A percentile compares a stretch with the other conserved stretches of the same genome.
Evolutionary conservation across 2,888 invertebrate genomes (phyloP).

Genomic region (Dasypogon diadema): DNA sequence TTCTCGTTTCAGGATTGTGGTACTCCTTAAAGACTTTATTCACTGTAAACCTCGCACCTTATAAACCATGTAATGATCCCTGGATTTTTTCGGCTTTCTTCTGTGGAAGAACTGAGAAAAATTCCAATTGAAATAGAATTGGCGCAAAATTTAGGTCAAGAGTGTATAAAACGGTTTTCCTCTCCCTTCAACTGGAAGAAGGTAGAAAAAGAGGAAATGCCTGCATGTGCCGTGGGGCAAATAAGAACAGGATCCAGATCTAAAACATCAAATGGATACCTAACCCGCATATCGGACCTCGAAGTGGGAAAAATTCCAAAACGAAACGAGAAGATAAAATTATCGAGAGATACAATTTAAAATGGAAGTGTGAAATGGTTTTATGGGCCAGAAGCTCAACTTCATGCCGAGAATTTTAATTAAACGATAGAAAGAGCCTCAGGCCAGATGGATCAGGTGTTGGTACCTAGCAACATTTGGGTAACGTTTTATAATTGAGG

Average conservation of each 20-base stretch:
- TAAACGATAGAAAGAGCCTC: conserved; percentile 41
- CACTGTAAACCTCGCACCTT: not conserved
- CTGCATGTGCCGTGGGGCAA: not conserved
- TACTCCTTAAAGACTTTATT: too few species aligned
- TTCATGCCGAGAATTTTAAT: conserved; percentile 46
- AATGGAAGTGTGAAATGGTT: conserved; percentile 45
- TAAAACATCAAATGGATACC: conserved; percentile 11
- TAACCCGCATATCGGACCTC: conserved; percentile 2
- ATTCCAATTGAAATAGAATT: conserved; percentile 41
- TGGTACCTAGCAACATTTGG: conserved; percentile 45
- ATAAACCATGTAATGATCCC: not conserved
- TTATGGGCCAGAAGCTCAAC: conserved; percentile 41
- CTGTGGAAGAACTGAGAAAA: not conserved
- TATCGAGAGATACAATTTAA: conserved; percentile 45
- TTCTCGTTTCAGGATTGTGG: too few species aligned
- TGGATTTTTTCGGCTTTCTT: not conserved
- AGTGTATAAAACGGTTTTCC: conserved; percentile 12
- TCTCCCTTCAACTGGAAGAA: not conserved
- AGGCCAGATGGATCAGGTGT: conserved; percentile 30
- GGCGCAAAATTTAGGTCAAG: conserved; percentile 28
- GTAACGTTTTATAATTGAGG: conserved; percentile 43
- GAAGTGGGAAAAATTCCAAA: conserved; percentile 35
- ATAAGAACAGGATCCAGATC: not conserved
- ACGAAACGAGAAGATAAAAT: conserved; percentile 39
- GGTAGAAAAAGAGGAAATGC: not conserved